Evolutionary conservation across 1,140 invertebrate genomes (phyloP), one percentile per base, ranked within the genome.

Genomic region (Eumeta japonica): DNA sequence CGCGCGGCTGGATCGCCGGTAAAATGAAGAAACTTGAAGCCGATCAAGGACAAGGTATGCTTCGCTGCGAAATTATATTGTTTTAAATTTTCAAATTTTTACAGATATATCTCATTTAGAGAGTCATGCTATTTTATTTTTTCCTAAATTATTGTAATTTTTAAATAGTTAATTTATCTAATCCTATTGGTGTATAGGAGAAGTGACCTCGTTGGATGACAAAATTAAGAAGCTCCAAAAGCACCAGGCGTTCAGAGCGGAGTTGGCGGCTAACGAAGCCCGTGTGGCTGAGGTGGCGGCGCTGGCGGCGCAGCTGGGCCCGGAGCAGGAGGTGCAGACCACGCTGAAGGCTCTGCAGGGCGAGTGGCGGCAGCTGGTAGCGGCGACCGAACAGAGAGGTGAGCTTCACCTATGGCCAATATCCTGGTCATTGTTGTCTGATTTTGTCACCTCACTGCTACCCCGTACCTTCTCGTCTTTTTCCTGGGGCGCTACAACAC

Each of bases 141-240:
- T n/a, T n/a, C n/a, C n/a, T n/a, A n/a, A n/a, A n/a, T n/a, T n/a
- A n/a, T n/a, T n/a, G n/a, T n/a, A n/a, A n/a, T n/a, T n/a, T n/a
- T n/a, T n/a, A n/a, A n/a, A n/a, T n/a, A n/a, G n/a, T 9, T 12
- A 31, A 12, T 5, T 12, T 14, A 31, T n/a, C 7, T 12, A 12
- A n/a, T 31, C 7, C 29, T n/a, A 5, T 5, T 12, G 20, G n/a
- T 24, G 16, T 11, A 78, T 81, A 46, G 82, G 81, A 0, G 86
- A 90, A 59, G 85, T 87, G 3, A 85, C 80, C 9, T 87, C 81
- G 59, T 67, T 92, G 3, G 89, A 92, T 53, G 88, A 91, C 38
- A 92, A 92, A 62, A 90, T 98, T 56, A 96, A 95, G 75, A 92
- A 94, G 58, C 75, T 98, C n/a, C 92, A 98, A 68, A 97, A 97